Evolutionary conservation across 35 echinoderm and acorn worm species (phyloP).

Genomic region (Ophiothrix spiculata): DNA sequence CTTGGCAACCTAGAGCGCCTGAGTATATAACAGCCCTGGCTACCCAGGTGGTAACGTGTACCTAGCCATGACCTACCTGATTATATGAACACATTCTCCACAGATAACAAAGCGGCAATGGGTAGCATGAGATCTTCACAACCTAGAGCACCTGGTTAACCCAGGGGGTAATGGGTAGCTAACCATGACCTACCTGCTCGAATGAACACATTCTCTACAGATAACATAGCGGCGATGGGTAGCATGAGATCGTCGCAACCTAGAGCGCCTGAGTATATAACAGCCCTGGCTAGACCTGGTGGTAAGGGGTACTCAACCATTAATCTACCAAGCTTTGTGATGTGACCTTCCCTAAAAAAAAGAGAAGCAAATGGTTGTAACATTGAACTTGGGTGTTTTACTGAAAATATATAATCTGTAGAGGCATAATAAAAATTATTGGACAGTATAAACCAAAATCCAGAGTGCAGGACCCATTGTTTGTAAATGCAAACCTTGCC

Average conservation of each 20-base stretch:
- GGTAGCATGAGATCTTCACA: constrained; percentile 75
- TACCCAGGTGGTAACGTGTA: constrained; percentile 78
- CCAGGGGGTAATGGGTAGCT: too few relatives aligned
- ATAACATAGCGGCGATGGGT: constrained; percentile 94
- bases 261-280: constrained; percentile 63
- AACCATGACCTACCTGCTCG: constrained; percentile 95
- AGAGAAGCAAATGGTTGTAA: too few relatives aligned
- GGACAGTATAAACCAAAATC: too few relatives aligned
- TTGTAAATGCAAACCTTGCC: too few relatives aligned
- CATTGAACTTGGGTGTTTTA: too few relatives aligned
- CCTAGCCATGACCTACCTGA: constrained; percentile 84
- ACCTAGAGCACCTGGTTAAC: constrained; percentile 57
- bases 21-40: constrained; percentile 74
- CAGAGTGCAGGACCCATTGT: too few relatives aligned
- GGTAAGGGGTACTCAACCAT: constrained; percentile 93
- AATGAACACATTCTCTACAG: constrained; percentile 88
- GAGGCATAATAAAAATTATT: too few relatives aligned
- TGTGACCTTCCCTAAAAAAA: constrained; percentile 65
- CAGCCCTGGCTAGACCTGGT: constrained; percentile 67
- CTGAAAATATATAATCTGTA: too few relatives aligned
- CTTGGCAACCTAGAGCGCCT: constrained; percentile 62
- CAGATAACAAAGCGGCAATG: constrained; percentile 91
- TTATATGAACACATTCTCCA: constrained; percentile 90
- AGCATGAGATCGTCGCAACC: constrained; percentile 67
- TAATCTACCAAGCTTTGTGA: constrained; percentile 62